Base-by-base conservation (phyloP, 2,797 vertebrate genomes). In the Molossus molossus region DNA sequence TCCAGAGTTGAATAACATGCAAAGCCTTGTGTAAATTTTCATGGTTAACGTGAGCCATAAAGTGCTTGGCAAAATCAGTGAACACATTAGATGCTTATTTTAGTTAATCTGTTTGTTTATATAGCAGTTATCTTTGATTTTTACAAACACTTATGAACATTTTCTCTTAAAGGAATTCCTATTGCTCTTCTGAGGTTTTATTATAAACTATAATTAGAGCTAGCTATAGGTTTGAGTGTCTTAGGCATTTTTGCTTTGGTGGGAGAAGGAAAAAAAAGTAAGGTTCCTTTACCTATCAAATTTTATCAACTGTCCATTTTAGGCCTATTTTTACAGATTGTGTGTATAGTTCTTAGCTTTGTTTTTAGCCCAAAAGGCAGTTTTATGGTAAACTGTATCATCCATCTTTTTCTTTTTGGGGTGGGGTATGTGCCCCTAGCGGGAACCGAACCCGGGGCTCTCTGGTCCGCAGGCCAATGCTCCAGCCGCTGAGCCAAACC, bases 1-100 rank as follows among this genome's bases (percentile, higher is more conserved):
- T 96, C 96, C 92, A 95, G 83, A 96, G 90, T 55, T 45, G 92
- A 96, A 95, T 97, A 77, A 67, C n/a, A 1, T 77, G 80, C 9
- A 5, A 85, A 94, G 62, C 65, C 80, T 97, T 95, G 79, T 95
- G 79, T 94, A 97, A 90, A 88, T 96, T 92, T 95, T 92, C 82
- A 60, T 96, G 96, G 90, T 87, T 96, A 90, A 87, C 64, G 84
- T 53, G 87, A 96, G 50, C 86, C 53, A 64, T 86, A 83, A 87
- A 79, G 91, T 79, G 55, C 90, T 96, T 82, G 72, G 64, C 57
- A 87, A 6, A 25, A 85, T 87, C 82, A 95, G 55, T 70, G 91
- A 37, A 92, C 73, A 84, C 37, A 48, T 91, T 82, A 94, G 75
- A 67, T 80, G 95, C 76, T 69, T 88, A 20, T 90, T 75, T 87